Conservation (phyloP, 2,113 vertebrate genomes). For the Tympanuchus pallidicinctus region DNA sequence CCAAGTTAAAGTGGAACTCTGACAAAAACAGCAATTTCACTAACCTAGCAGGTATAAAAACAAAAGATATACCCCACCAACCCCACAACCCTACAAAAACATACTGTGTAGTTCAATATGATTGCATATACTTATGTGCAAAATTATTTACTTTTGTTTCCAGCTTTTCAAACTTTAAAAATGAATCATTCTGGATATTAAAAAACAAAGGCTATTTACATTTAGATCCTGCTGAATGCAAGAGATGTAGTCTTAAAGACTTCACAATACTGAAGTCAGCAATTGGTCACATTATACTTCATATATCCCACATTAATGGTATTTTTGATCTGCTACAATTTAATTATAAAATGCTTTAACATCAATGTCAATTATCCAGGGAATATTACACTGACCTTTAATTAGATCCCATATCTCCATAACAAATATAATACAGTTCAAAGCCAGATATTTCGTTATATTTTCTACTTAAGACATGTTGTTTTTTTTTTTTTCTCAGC, state of each 20-base stretch:
- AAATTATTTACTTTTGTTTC: background rate
- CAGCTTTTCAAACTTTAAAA: background rate
- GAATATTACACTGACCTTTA: background rate
- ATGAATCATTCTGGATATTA: background rate
- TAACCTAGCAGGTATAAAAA: background rate
- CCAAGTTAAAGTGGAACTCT: background rate
- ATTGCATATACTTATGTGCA: background rate
- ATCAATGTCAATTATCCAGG: background rate
- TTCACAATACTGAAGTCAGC: background rate
- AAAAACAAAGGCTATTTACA: background rate
- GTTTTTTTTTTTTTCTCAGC: too few relatives aligned
- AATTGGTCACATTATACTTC: background rate
- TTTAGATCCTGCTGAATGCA: background rate
- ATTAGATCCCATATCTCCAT: background rate
- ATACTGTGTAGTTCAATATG: background rate
- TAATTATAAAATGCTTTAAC: background rate
- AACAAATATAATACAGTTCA: background rate
- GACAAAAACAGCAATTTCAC: background rate
- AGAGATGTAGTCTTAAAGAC: background rate
- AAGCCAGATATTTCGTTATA: background rate
- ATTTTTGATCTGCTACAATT: background rate
- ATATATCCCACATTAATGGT: background rate
- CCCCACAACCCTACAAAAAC: background rate
- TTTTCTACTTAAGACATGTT: background rate
- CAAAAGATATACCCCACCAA: background rate